phyloP scores from a whole-genome alignment of 2,113 vertebrate genomes.

The Ailurus styani region DNA sequence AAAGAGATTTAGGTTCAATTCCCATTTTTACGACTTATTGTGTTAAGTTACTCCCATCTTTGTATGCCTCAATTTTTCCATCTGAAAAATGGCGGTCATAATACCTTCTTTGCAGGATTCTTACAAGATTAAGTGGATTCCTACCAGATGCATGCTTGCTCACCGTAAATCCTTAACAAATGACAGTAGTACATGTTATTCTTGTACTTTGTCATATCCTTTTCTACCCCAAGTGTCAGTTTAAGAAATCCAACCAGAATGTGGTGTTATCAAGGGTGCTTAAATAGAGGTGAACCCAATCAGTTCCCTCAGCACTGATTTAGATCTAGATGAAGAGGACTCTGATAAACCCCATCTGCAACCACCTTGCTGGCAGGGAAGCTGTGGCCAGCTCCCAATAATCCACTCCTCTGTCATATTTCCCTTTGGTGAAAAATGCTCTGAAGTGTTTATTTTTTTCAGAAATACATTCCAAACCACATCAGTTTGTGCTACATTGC shows the following conservation, averaged over 20 bases:
- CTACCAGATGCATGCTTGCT: not conserved
- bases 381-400: not conserved
- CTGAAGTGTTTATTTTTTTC: not conserved
- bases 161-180: not conserved
- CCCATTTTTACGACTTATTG: not conserved
- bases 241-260: not conserved
- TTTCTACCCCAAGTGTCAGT: not conserved
- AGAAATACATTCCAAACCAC: constrained; percentile 29
- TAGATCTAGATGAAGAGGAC: not conserved
- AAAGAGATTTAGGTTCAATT: not conserved
- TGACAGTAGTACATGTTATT: not conserved
- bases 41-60: not conserved
- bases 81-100: not conserved
- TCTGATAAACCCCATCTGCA: not conserved
- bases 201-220: not conserved
- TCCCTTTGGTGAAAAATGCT: not conserved
- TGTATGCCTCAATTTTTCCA: not conserved
- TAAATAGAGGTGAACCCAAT: not conserved
- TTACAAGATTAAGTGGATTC: not conserved
- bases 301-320: not conserved
- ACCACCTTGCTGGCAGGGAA: not conserved
- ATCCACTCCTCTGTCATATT: not conserved
- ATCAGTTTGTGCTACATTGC: not conserved
- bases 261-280: not conserved
- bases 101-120: not conserved